A percentile compares a stretch with the other conserved stretches of the same genome.
These are phyloP conservation scores for Percopsis omiscomaycus DNA, from an alignment of 2,797 vertebrate genomes.

Conservation along the genomic window DNA sequence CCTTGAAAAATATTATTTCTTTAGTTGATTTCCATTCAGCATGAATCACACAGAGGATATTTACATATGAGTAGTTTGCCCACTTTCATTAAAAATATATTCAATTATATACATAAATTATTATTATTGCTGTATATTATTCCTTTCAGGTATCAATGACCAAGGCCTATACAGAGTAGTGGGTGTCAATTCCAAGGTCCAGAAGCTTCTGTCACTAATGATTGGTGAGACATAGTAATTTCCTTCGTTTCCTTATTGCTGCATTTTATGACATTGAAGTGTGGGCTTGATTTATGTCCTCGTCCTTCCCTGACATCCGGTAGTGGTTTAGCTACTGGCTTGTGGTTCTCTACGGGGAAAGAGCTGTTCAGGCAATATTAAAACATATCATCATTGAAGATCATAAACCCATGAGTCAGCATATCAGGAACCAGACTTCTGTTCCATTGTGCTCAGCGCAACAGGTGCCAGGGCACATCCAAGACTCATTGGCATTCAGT, in stretches of 20 bases:
- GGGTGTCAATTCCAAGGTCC: constrained; percentile 97
- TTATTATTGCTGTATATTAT: neutral
- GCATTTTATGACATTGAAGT: neutral
- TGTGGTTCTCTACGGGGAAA: constrained; percentile 33
- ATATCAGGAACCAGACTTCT: constrained; percentile 9
- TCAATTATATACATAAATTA: too few relatives aligned
- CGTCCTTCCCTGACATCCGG: constrained; percentile 24
- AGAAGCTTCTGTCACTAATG: constrained; percentile 94
- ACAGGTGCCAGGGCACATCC: constrained; percentile 42
- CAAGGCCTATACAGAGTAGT: constrained; percentile 98
- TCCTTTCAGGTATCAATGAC: constrained; percentile 90
- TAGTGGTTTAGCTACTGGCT: constrained; percentile 26
- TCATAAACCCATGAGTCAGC: constrained; percentile 39
- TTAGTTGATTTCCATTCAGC: neutral
- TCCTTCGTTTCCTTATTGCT: constrained; percentile 8
- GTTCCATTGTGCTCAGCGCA: constrained; percentile 32
- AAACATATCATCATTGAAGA: constrained; percentile 23
- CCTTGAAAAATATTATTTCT: neutral
- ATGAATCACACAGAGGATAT: neutral
- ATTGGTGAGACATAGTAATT: constrained; percentile 84
- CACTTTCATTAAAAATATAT: too few relatives aligned
- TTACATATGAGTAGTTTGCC: neutral
- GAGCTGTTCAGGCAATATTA: constrained; percentile 29
- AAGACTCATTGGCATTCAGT: constrained; percentile 79
- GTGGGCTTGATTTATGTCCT: constrained; percentile 33